phyloP scores from a whole-genome alignment of 1,140 invertebrate species.

The Drosophila rufa region DNA sequence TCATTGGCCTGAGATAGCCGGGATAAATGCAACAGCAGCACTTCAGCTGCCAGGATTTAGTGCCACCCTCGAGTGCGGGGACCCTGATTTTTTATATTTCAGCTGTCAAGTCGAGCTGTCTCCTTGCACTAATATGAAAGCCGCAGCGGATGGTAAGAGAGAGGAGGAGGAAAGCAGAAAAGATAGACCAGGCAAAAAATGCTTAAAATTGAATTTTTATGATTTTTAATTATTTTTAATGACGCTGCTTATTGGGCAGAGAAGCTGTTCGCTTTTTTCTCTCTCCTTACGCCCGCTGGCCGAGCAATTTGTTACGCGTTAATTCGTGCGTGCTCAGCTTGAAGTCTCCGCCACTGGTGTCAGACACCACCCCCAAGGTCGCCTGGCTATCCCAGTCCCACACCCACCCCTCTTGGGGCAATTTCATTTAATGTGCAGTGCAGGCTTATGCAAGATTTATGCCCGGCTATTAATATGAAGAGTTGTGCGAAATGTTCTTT shows the following conservation, averaged over 20 bases:
- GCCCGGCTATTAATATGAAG: slow-evolving; percentile 79
- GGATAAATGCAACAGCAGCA: slow-evolving; percentile 65
- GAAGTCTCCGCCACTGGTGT: slow-evolving; percentile 36
- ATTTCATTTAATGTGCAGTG: slow-evolving; percentile 79
- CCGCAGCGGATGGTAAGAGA: slow-evolving; percentile 14
- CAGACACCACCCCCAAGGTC: slow-evolving; percentile 20
- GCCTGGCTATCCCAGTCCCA: background rate
- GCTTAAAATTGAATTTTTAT: slow-evolving; percentile 84
- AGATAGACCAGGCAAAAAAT: slow-evolving; percentile 55
- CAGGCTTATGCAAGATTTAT: slow-evolving; percentile 81
- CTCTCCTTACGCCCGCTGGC: slow-evolving; percentile 37
- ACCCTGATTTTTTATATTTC: slow-evolving; percentile 48
- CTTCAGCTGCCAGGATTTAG: slow-evolving; percentile 44
- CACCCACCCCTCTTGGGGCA: slow-evolving; percentile 41
- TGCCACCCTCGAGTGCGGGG: slow-evolving; percentile 15
- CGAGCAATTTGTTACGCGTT: slow-evolving; percentile 81
- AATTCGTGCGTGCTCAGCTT: slow-evolving; percentile 81
- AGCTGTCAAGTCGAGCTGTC: slow-evolving; percentile 67
- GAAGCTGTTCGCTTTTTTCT: slow-evolving; percentile 24
- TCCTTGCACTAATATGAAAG: slow-evolving; percentile 41
- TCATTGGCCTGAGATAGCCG: slow-evolving; percentile 65
- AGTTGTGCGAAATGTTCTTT: slow-evolving; percentile 80
- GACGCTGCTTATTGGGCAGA: slow-evolving; percentile 75
- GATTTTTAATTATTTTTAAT: slow-evolving; percentile 85
- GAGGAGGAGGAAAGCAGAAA: slow-evolving; percentile 1